Conservation (phyloP, 2,888 invertebrate species). For the Azorinus chamasolen region DNA sequence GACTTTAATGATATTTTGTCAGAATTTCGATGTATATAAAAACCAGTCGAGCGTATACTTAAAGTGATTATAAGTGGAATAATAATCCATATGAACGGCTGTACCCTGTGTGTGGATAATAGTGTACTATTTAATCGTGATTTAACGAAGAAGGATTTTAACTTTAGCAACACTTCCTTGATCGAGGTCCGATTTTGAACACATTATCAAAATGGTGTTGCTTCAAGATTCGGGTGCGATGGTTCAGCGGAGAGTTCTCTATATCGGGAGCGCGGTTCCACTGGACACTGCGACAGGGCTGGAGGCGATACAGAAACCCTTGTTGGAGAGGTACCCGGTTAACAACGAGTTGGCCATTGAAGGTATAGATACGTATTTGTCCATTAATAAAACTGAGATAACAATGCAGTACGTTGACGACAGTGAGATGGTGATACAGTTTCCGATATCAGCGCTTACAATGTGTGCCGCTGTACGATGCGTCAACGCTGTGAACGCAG, state of each 20-base stretch:
- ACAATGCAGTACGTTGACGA: conserved; percentile 93
- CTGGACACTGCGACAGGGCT: conserved; percentile 82
- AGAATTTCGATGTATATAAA: too few species aligned
- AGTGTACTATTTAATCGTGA: too few species aligned
- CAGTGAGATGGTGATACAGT: conserved; percentile 79
- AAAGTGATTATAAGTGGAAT: too few species aligned
- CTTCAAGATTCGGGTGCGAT: conserved; percentile 25
- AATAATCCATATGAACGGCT: too few species aligned
- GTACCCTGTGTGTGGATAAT: too few species aligned
- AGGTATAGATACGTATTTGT: conserved; percentile 92
- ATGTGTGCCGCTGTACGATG: conserved; percentile 85
- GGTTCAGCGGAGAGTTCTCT: conserved; percentile 76
- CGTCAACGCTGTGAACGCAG: conserved; percentile 70
- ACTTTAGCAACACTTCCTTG: too few species aligned
- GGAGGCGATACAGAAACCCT: conserved; percentile 84
- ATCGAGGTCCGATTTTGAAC: too few species aligned
- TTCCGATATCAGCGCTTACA: conserved; percentile 84
- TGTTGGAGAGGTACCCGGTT: conserved; percentile 80
- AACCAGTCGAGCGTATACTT: too few species aligned
- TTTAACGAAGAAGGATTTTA: too few species aligned
- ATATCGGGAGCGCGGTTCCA: conserved; percentile 85
- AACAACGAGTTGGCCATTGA: conserved; percentile 74
- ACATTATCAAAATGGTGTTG: conserved; percentile 43
- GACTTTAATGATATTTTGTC: too few species aligned
- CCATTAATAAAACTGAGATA: conserved; percentile 98